Evolutionary conservation across 2,797 vertebrate genomes (phyloP).

Genomic region (Chaenodraco wilsoni): DNA sequence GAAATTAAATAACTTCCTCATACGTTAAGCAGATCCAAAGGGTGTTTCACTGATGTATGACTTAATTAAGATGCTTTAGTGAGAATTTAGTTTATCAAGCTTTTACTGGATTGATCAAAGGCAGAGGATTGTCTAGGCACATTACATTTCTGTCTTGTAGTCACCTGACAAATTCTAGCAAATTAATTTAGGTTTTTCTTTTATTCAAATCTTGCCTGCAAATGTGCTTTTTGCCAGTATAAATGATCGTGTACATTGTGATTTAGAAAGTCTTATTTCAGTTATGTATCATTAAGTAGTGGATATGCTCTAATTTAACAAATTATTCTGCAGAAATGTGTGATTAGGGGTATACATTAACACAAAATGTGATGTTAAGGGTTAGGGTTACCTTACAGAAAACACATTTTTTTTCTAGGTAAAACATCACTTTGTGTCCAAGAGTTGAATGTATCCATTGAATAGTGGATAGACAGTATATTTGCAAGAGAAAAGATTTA

Average conservation of each 20-base stretch:
- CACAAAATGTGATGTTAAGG: not conserved
- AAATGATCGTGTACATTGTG: not conserved
- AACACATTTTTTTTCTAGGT: too few relatives aligned
- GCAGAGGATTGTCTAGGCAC: not conserved
- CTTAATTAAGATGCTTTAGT: too few relatives aligned
- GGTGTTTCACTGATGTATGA: too few relatives aligned
- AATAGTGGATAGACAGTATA: conserved; percentile 11
- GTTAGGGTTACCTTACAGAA: not conserved
- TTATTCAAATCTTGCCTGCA: not conserved
- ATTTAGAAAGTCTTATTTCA: not conserved
- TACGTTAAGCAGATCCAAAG: too few relatives aligned
- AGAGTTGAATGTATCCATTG: too few relatives aligned
- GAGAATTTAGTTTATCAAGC: not conserved
- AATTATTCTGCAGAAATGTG: not conserved
- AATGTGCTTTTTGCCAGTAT: not conserved
- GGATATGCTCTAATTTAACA: not conserved
- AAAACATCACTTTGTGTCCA: too few relatives aligned
- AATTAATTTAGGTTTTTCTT: not conserved
- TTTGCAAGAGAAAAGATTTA: conserved; percentile 26
- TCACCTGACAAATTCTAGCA: not conserved
- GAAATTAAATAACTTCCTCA: not conserved
- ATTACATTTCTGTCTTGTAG: too few relatives aligned
- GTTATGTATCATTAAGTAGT: not conserved
- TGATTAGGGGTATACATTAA: not conserved
- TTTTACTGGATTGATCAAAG: not conserved